Base-by-base conservation (phyloP, 2,888 invertebrate species). In the Ametastegia equiseti region DNA sequence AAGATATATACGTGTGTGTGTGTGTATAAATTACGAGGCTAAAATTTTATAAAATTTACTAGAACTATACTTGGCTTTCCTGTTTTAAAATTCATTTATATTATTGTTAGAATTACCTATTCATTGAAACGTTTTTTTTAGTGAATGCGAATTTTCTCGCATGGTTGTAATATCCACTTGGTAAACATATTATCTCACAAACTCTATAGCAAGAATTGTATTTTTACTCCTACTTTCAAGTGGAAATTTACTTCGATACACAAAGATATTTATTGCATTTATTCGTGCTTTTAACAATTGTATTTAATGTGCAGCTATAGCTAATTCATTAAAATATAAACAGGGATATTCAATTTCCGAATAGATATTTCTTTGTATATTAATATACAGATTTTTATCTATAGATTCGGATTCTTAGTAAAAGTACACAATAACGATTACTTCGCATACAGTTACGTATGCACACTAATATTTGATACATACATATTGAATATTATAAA, bases 251-350 rank as follows among this genome's bases (percentile, higher is more conserved):
- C 75, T 36, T 75, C 50, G 33, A 75, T 54, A 75, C 54, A 75
- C 75, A 75, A 75, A 75, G 75, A 75, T 75, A 75, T 75, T 75
- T 75, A 75, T 75, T 75, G 75, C 50, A 75, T 75, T 54, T 54
- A 75, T 75, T 75, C 54, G 45, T 75, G 75, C 75, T 75, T 75
- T 75, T 54, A 75, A 50, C 39, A 75, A 54, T 75, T 13, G 54
- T 75, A 54, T 54, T 75, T 54, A 50, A 75, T 75, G 54, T 36
- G 54, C 54, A 75, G 75, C 75, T 75, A 67, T 67, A 30, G 36
- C 33, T 50, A 75, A 54, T 54, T 54, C 75, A 36, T 75, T 33
- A n/a, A 27, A 47, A 67, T 60, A 27, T n/a, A 39, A 39, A 19
- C 39, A 67, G 23, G 65, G 39, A 36, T 65, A 65, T 65, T 65